Conservation (phyloP, 2,797 vertebrate genomes). For the Dromococcyx pavoninus region DNA sequence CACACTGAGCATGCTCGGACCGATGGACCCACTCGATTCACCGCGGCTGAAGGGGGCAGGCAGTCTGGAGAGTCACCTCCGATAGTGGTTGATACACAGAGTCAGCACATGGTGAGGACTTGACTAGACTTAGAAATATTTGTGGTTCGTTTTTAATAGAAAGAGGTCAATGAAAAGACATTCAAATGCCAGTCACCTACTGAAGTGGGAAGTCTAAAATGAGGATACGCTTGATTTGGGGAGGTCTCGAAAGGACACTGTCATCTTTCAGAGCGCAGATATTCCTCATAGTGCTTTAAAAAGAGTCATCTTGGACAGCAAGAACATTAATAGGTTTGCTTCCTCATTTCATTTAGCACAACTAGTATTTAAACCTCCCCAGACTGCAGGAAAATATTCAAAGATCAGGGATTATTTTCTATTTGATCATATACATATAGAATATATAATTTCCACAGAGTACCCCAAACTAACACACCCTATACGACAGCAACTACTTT, state of each 20-base stretch:
- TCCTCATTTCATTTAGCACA: neutral
- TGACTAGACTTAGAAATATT: constrained; percentile 36
- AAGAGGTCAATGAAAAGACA: constrained; percentile 9
- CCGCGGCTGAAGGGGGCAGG: constrained; percentile 59
- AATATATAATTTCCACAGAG: neutral
- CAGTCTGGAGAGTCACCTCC: constrained; percentile 36
- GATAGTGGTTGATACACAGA: constrained; percentile 66
- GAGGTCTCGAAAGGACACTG: neutral
- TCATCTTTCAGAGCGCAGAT: neutral
- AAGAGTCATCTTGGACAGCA: neutral
- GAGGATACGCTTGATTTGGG: neutral
- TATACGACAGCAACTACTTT: neutral
- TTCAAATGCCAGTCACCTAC: constrained; percentile 1
- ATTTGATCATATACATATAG: neutral
- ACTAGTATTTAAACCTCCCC: neutral
- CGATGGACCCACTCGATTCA: constrained; percentile 59
- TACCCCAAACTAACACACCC: neutral
- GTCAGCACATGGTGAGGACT: constrained; percentile 66
- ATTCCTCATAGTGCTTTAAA: neutral
- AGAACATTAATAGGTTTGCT: neutral
- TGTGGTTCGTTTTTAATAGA: neutral
- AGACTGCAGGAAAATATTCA: neutral
- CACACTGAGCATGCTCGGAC: constrained; percentile 69
- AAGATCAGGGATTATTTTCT: neutral
- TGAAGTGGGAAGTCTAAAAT: neutral